Evolutionary conservation across 2,113 vertebrate species (phyloP), one percentile per base, ranked within the genome.

Genomic region (Rhadina sibilatrix): DNA sequence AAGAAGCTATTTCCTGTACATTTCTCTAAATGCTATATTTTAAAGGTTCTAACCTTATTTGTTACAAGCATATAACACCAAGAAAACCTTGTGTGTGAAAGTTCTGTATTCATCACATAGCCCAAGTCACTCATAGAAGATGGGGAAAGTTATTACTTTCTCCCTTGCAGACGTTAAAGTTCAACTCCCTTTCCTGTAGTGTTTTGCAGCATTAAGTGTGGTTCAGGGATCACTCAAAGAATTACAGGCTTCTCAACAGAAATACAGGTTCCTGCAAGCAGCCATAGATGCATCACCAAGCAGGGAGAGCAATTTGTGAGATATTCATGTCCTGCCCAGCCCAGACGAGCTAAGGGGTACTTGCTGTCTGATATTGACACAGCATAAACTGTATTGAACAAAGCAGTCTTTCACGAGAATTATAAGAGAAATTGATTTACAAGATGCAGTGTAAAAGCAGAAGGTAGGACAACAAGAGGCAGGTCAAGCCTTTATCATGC

Each of bases 21-120:
- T 98, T 97, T 97, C 98, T 98, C 98, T 98, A 98, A 98, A 98
- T 97, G 97, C 97, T 98, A 97, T 96, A 98, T 97, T 98, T 98
- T 98, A 98, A 98, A 98, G 98, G 98, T 98, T 98, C 98, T 98
- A 98, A 98, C 98, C 98, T 98, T 98, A 98, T 98, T 98, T 97
- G 96, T 87, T 98, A 97, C 96, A 97, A 98, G 97, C 97, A 92
- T 98, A 98, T 98, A 97, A 98, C 98, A 98, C 78, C 97, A 97
- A 94, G 94, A 95, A 98, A 97, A 94, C 96, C 96, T 97, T 96
- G 92, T 94, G 96, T 98, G 93, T 87, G 83, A 97, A 98, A 96
- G 97, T 96, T 97, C 96, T 97, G 95, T 87, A 97, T 97, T 97
- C 97, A 97, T 97, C 97, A 96, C 94, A 83, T 71, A 94, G 90